Base-by-base conservation (phyloP, 2,888 invertebrate species). In the Tipula lateralis region DNA sequence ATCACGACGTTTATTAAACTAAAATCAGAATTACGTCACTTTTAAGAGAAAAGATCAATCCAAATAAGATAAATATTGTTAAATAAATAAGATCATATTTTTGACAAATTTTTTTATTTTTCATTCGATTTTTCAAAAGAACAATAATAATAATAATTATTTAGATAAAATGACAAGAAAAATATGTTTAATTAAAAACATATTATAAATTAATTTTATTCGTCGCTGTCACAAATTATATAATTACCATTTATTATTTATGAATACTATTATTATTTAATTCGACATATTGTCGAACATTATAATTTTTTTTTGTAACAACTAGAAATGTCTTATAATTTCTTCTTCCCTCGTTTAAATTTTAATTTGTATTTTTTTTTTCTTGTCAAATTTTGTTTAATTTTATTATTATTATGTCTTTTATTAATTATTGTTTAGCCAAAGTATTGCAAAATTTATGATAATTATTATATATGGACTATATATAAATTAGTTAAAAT, bases 161-260 rank as follows among this genome's bases (percentile, higher is more conserved):
- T 82, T 82, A 82, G 16, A n/a, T 7, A 82, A 82, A 30, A 82
- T 82, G 82, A 66, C 66, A 66, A 66, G 66, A 66, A 66, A 66
- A 66, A 66, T 66, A 66, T 24, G 9, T 66, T 24, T 66, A 66
- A 66, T 66, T 66, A n/a, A n/a, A n/a, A n/a, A n/a, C n/a, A n/a
- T n/a, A 66, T 82, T 82, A 82, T 82, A 82, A 30, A 30, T 82
- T 82, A 82, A 82, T 82, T 30, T 66, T 66, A 66, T 66, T 82
- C 82, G 82, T 82, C 82, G 82, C 82, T 82, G 82, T 82, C 82
- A 82, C 32, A 82, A 82, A 30, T 82, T 82, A 82, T 82, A 82
- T 32, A 30, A 82, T 82, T 82, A 82, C 32, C 32, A 30, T 82
- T 82, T 32, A 82, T 82, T 82, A 82, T 82, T 82, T 82, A 82